These are phyloP conservation scores for Mimas tiliae DNA, from an alignment of 2,888 invertebrate species.

Conservation along the genomic window DNA sequence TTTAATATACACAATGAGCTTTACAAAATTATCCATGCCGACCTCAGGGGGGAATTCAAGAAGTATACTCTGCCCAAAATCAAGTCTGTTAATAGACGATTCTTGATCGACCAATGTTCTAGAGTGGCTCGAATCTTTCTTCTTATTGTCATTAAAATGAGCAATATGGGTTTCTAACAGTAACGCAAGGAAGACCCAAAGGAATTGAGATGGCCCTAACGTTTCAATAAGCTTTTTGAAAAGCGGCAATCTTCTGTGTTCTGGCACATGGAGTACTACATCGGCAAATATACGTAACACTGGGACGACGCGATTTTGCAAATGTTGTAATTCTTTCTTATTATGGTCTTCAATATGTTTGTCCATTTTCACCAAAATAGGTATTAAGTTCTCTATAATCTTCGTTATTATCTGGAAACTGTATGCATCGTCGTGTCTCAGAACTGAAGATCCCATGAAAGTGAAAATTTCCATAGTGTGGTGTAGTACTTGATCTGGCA, in stretches of 20 bases:
- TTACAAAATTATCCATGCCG: slow-evolving; percentile 87
- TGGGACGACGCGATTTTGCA: slow-evolving; percentile 83
- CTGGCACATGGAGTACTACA: slow-evolving; percentile 95
- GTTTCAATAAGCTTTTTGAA: slow-evolving; percentile 92
- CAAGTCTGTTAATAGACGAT: slow-evolving; percentile 84
- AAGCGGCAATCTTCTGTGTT: slow-evolving; percentile 93
- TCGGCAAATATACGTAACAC: slow-evolving; percentile 96
- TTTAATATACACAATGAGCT: slow-evolving; percentile 87
- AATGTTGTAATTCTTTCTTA: slow-evolving; percentile 65
- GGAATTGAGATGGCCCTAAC: slow-evolving; percentile 86
- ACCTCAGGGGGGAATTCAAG: slow-evolving; percentile 87
- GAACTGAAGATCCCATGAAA: slow-evolving; percentile 97
- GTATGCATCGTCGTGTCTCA: slow-evolving; percentile 97
- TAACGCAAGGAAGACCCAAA: slow-evolving; percentile 89
- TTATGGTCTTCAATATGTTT: slow-evolving; percentile 64
- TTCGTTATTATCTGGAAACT: slow-evolving; percentile 96
- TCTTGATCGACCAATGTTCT: slow-evolving; percentile 70
- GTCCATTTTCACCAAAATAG: slow-evolving; percentile 88
- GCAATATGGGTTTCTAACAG: slow-evolving; percentile 89
- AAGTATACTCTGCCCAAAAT: slow-evolving; percentile 88
- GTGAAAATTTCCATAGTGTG: slow-evolving; percentile 99
- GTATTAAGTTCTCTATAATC: slow-evolving; percentile 95
- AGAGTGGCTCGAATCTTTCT: slow-evolving; percentile 57
- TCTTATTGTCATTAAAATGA: slow-evolving; percentile 79
- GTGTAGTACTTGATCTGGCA: slow-evolving; percentile 93